Evolutionary conservation across 2,113 vertebrate genomes (phyloP).

Genomic region (Ceyx melanurus): DNA sequence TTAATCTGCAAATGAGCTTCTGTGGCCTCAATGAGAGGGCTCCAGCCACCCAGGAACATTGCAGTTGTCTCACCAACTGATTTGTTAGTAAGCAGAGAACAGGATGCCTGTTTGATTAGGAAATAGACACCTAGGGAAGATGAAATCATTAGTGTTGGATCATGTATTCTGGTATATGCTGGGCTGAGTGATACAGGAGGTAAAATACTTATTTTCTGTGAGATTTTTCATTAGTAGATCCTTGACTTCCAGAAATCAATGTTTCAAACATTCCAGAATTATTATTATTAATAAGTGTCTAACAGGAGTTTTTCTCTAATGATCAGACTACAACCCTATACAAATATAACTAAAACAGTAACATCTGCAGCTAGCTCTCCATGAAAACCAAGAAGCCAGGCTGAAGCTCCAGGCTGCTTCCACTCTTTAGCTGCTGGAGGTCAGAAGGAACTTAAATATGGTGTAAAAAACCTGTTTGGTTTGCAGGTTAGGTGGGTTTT

Average conservation of each 20-base stretch:
- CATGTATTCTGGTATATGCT: neutral
- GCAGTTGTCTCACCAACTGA: neutral
- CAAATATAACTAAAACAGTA: neutral
- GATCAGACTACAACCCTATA: neutral
- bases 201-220: neutral
- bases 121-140: neutral
- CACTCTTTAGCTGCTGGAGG: conserved; percentile 22
- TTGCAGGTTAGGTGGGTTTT: neutral
- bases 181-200: neutral
- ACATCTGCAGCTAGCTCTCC: neutral
- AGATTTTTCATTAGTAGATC: neutral
- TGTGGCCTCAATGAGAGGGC: neutral
- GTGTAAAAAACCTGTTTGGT: neutral
- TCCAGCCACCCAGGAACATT: neutral
- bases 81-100: neutral
- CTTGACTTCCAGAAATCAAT: neutral
- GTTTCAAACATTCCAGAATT: neutral
- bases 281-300: neutral
- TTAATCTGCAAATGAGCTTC: neutral
- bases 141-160: neutral
- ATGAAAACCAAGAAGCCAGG: neutral
- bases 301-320: neutral
- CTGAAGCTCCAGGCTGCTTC: neutral
- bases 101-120: neutral
- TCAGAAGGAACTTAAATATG: neutral